phyloP scores from a whole-genome alignment of 1,140 invertebrate species.

The Caerostris extrusa region DNA sequence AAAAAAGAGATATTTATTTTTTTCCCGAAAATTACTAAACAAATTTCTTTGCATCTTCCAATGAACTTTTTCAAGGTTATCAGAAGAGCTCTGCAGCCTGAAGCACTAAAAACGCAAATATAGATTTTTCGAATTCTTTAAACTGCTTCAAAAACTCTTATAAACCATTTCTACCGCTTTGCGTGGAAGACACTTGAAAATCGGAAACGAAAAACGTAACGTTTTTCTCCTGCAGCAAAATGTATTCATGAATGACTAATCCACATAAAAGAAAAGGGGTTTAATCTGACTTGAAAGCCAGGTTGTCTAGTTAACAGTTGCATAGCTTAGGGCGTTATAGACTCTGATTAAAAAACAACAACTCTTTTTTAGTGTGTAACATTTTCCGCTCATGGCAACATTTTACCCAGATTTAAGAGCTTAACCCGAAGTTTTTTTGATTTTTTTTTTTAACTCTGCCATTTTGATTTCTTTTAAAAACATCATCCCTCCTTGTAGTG shows the following conservation, averaged over 20 bases:
- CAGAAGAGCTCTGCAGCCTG: no score
- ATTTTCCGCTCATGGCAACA: conserved; percentile 30
- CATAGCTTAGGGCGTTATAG: background rate
- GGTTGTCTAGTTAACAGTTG: conserved; percentile 10
- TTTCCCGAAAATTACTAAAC: no score
- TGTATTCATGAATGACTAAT: conserved; percentile 29
- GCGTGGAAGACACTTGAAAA: background rate
- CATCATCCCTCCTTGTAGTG: background rate
- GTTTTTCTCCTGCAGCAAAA: background rate
- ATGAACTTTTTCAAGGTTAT: no score
- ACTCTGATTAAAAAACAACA: background rate
- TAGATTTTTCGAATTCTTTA: background rate
- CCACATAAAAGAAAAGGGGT: background rate
- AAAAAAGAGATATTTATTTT: no score
- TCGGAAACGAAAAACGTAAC: background rate
- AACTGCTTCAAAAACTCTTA: background rate
- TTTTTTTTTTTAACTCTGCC: background rate
- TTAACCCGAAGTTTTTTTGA: no score
- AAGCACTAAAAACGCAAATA: background rate
- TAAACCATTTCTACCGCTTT: background rate
- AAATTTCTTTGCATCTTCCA: no score
- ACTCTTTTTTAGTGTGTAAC: background rate
- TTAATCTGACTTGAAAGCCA: conserved; percentile 24
- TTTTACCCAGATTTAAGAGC: background rate
- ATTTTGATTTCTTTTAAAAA: conserved; percentile 43